Percentiles rank a stretch among this genome's conserved stretches.
These are phyloP conservation scores for Catostomus latipinnis DNA, from an alignment of 2,797 vertebrate genomes.

Conservation along the genomic window DNA sequence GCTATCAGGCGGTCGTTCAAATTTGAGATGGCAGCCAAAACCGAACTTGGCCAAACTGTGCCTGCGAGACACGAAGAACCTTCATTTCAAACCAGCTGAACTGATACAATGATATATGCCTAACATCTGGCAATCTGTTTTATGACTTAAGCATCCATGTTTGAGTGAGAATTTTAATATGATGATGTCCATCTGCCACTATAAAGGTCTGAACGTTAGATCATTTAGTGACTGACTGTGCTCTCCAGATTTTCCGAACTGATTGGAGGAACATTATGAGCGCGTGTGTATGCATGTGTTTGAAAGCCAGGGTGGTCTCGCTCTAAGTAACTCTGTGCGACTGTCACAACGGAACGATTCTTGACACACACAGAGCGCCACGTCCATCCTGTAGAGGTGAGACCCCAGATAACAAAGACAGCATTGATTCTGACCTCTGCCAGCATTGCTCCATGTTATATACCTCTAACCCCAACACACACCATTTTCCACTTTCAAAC, in stretches of 20 bases:
- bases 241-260: constrained; percentile 50
- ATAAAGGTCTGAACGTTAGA: constrained; percentile 42
- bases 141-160: constrained; percentile 36
- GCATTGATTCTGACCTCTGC: constrained; percentile 76
- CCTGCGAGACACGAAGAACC: not conserved
- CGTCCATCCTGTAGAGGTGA: constrained; percentile 62
- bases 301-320: constrained; percentile 76
- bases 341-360: constrained; percentile 74
- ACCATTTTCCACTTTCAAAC: constrained; percentile 39
- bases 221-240: constrained; percentile 49
- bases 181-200: constrained; percentile 57
- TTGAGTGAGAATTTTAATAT: constrained; percentile 42
- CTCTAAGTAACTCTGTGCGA: constrained; percentile 61
- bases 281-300: constrained; percentile 28
- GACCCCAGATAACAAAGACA: constrained; percentile 72
- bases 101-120: constrained; percentile 23
- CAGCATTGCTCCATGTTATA: constrained; percentile 57
- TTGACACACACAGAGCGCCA: constrained; percentile 63
- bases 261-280: constrained; percentile 48
- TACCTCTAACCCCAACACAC: constrained; percentile 45
- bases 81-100: constrained; percentile 18
- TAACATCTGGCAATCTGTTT: constrained; percentile 36
- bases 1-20: constrained; percentile 32
- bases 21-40: constrained; percentile 4
- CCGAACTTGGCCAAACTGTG: constrained; percentile 4